Evolutionary conservation across 2,797 vertebrate species (phyloP).

Genomic region (Falco concolor): DNA sequence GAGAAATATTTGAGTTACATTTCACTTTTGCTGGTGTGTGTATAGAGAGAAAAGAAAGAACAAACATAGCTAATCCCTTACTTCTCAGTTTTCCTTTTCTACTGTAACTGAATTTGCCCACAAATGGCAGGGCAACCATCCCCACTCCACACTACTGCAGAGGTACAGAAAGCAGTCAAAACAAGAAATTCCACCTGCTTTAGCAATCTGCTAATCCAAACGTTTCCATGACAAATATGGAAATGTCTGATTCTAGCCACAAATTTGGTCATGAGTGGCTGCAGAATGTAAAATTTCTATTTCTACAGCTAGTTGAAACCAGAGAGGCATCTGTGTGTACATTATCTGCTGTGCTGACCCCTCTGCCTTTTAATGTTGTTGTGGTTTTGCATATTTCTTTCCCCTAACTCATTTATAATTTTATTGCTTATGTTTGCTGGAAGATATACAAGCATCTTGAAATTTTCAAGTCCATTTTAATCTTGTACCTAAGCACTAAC

Average conservation of each 20-base stretch:
- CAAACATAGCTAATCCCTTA: neutral
- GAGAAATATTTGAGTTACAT: neutral
- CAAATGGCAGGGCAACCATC: neutral
- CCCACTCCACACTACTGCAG: fast-evolving
- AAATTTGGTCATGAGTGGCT: neutral
- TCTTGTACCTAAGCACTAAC: neutral
- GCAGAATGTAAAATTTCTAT: neutral
- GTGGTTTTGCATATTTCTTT: neutral
- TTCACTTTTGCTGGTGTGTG: neutral
- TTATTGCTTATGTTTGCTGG: neutral
- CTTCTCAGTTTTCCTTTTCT: neutral
- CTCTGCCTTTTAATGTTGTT: neutral
- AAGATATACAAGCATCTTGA: neutral
- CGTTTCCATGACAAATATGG: neutral
- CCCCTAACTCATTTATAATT: neutral
- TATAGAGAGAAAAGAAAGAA: neutral
- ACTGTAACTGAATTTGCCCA: neutral
- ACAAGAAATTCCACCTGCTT: neutral
- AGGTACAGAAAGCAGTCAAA: neutral
- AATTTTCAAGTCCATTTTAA: neutral
- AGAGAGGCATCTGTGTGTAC: neutral
- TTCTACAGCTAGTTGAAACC: neutral
- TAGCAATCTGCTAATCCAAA: neutral
- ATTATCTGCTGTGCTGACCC: neutral
- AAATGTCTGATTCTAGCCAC: constrained; percentile 7